Evolutionary conservation across 30 jellyfish, hydroid and myxozoan species (phyloP).

Genomic region (Hydractinia echinata): DNA sequence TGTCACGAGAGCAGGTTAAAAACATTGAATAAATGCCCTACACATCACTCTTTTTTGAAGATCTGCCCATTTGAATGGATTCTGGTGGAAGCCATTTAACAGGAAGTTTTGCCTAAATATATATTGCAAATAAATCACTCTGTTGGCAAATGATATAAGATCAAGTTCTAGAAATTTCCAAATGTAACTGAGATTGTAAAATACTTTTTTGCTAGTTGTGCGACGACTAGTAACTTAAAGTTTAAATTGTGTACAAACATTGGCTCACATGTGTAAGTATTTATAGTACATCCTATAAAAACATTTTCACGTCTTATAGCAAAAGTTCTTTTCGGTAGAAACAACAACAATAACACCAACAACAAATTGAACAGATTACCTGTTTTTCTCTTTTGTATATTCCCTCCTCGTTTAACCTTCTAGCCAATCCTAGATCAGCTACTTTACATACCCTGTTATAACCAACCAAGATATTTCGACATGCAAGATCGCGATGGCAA

Average conservation of each 20-base stretch:
- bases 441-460: constrained; percentile 35
- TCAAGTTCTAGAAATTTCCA: too few species aligned
- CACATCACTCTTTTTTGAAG: constrained; percentile 38
- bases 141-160: too few species aligned
- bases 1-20: not conserved
- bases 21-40: not conserved
- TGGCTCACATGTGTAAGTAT: not conserved
- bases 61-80: constrained; percentile 32
- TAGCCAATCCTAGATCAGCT: constrained; percentile 50
- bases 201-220: not conserved
- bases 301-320: not conserved
- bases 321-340: not conserved
- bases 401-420: constrained; percentile 25
- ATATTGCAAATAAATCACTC: too few species aligned
- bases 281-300: not conserved
- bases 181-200: not conserved
- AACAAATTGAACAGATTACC: constrained; percentile 22
- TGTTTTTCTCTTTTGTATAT: constrained; percentile 29
- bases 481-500: constrained; percentile 45
- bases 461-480: constrained; percentile 49
- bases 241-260: not conserved
- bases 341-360: too few species aligned
- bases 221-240: too few species aligned
- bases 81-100: constrained; percentile 52
- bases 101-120: constrained; percentile 33